Conservation (phyloP, 2,797 vertebrate genomes). For the Taeniopygia guttata region DNA sequence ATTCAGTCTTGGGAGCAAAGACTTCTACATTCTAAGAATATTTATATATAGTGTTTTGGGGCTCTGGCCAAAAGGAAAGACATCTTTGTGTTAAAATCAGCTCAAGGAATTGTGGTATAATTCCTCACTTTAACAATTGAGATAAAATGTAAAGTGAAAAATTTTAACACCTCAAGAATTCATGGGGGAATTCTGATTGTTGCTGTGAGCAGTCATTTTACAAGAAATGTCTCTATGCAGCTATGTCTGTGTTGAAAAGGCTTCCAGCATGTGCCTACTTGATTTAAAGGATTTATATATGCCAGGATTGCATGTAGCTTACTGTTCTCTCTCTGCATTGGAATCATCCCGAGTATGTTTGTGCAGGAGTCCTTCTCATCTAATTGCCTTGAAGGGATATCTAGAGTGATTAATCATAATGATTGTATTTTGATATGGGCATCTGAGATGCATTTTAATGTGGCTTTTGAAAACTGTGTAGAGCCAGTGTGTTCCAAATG, state of each 20-base stretch:
- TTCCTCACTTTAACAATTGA: not conserved
- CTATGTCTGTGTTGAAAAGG: not conserved
- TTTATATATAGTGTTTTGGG: not conserved
- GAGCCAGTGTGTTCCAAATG: not conserved
- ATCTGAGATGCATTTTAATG: slow-evolving; percentile 11
- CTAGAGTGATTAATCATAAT: slow-evolving; percentile 26
- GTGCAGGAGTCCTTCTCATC: not conserved
- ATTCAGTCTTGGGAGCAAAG: not conserved
- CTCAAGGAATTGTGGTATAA: not conserved
- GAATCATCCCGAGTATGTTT: slow-evolving; percentile 6
- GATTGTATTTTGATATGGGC: not conserved
- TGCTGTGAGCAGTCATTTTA: not conserved
- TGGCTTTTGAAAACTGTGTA: not conserved
- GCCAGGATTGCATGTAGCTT: not conserved
- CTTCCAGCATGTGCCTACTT: not conserved
- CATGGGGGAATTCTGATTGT: not conserved
- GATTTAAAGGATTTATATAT: slow-evolving; percentile 6
- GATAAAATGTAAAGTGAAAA: not conserved
- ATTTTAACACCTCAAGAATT: not conserved
- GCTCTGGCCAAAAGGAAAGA: not conserved
- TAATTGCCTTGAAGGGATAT: not conserved
- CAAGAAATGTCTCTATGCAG: not conserved
- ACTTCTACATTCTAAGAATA: not conserved
- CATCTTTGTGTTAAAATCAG: not conserved
- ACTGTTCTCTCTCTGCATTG: not conserved